phyloP scores from a whole-genome alignment of 2,797 vertebrate species.

The Cyprinella venusta region DNA sequence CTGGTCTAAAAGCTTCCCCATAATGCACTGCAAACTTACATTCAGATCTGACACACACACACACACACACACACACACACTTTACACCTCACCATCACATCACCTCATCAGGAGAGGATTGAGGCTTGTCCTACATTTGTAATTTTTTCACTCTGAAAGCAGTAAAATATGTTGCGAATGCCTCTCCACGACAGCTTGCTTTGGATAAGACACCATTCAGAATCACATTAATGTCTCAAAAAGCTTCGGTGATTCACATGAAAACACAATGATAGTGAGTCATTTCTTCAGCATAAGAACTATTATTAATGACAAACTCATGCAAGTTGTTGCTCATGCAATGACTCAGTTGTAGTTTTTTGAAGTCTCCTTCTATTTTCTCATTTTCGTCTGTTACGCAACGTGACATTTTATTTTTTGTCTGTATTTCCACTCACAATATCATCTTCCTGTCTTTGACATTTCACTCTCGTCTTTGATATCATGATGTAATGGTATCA shows the following conservation, averaged over 20 bases:
- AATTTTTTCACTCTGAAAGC: neutral
- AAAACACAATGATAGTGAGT: slow-evolving; percentile 24
- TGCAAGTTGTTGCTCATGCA: neutral
- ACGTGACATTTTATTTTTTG: neutral
- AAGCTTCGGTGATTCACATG: slow-evolving; percentile 3
- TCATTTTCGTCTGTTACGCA: neutral
- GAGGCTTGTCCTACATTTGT: too few species aligned
- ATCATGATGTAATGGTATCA: neutral
- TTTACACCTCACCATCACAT: too few species aligned
- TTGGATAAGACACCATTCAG: slow-evolving; percentile 6
- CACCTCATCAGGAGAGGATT: too few species aligned
- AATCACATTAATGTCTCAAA: slow-evolving; percentile 9
- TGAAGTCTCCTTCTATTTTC: neutral
- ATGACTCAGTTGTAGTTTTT: slow-evolving; percentile 12
- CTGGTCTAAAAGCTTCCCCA: too few species aligned
- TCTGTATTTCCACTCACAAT: neutral
- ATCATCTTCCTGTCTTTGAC: neutral
- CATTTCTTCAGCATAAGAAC: neutral
- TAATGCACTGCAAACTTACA: too few species aligned
- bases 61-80: too few species aligned
- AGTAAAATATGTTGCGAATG: neutral
- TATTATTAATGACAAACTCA: slow-evolving; percentile 18
- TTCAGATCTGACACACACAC: too few species aligned
- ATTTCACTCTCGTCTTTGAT: neutral
- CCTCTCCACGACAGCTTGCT: neutral